A percentile compares a stretch with the other conserved stretches of the same genome.
These are phyloP conservation scores for Drosophila ficusphila DNA, from an alignment of 1,140 invertebrate species.

Conservation along the genomic window DNA sequence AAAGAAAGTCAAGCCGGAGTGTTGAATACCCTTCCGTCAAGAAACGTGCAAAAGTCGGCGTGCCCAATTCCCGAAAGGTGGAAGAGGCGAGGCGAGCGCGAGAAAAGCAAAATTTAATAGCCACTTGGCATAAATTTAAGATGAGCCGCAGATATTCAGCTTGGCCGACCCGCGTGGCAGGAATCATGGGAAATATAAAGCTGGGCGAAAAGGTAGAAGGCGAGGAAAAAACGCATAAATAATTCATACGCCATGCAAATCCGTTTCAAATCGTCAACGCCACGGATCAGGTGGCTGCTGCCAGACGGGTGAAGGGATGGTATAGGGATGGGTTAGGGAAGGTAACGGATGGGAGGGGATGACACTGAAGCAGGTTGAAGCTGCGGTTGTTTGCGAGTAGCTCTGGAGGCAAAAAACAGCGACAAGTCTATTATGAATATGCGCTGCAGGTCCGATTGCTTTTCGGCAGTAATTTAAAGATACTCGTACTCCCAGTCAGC, in stretches of 20 bases:
- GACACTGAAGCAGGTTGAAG: background rate
- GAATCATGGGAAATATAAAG: conserved; percentile 45
- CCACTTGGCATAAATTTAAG: conserved; percentile 81
- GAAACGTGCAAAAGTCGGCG: background rate
- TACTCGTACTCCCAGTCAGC: no score
- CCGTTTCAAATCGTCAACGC: conserved; percentile 78
- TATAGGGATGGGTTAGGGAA: no score
- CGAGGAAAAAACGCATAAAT: conserved; percentile 64
- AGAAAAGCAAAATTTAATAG: conserved; percentile 70
- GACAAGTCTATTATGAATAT: conserved; percentile 68
- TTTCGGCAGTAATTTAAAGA: conserved; percentile 43
- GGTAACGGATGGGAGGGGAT: background rate
- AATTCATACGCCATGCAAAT: conserved; percentile 82
- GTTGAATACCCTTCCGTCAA: background rate
- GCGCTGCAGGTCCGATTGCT: conserved; percentile 45
- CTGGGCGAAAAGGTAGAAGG: conserved; percentile 24
- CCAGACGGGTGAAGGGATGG: background rate
- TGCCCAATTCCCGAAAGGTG: background rate
- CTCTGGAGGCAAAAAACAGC: conserved; percentile 58
- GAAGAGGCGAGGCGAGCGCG: conserved; percentile 34
- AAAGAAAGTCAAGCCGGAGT: no score
- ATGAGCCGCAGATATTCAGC: conserved; percentile 74
- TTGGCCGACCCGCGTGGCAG: conserved; percentile 39
- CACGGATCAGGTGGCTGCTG: conserved; percentile 56
- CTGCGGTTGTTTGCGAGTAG: conserved; percentile 22